phyloP scores from a whole-genome alignment of 2,113 vertebrate genomes.

The Ranitomeya imitator region DNA sequence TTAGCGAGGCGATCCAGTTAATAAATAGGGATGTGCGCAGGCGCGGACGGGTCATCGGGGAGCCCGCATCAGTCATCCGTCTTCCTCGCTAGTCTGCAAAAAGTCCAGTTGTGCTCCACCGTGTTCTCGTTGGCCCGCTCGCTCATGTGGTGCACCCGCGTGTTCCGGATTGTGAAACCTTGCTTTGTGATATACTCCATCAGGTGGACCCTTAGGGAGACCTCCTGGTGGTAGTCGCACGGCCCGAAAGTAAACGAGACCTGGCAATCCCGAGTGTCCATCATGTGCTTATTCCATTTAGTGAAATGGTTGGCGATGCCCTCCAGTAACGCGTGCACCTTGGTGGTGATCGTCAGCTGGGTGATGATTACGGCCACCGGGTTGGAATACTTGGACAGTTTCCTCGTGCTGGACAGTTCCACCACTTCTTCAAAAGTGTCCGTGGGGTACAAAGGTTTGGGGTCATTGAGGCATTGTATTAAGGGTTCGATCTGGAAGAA shows the following conservation, averaged over 20 bases:
- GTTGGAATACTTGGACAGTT: constrained; percentile 98
- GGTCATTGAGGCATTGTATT: constrained; percentile 92
- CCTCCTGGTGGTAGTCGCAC: constrained; percentile 97
- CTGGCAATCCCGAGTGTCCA: constrained; percentile 98
- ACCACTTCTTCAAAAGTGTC: constrained; percentile 97
- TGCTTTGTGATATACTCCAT: constrained; percentile 99
- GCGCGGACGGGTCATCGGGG: constrained; percentile 57
- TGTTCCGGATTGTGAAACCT: constrained; percentile 95
- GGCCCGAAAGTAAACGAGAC: constrained; percentile 98
- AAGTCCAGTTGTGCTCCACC: constrained; percentile 99
- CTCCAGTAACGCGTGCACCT: constrained; percentile 90
- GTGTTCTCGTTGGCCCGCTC: constrained; percentile 98
- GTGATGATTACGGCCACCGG: constrained; percentile 98
- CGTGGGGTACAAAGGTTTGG: constrained; percentile 91
- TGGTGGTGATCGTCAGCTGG: constrained; percentile 94
- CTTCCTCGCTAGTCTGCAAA: constrained; percentile 93
- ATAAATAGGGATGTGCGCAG: constrained; percentile 74
- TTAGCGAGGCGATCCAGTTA: constrained; percentile 68
- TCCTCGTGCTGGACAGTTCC: constrained; percentile 95
- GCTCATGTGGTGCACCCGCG: constrained; percentile 97
- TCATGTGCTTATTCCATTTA: constrained; percentile 99
- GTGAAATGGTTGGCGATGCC: constrained; percentile 97
- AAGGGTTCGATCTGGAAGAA: constrained; percentile 88
- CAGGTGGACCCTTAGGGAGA: constrained; percentile 91
- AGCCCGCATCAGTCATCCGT: constrained; percentile 85